Base-by-base conservation (phyloP, 2,888 invertebrate species). In the Petrolisthes cinctipes region DNA sequence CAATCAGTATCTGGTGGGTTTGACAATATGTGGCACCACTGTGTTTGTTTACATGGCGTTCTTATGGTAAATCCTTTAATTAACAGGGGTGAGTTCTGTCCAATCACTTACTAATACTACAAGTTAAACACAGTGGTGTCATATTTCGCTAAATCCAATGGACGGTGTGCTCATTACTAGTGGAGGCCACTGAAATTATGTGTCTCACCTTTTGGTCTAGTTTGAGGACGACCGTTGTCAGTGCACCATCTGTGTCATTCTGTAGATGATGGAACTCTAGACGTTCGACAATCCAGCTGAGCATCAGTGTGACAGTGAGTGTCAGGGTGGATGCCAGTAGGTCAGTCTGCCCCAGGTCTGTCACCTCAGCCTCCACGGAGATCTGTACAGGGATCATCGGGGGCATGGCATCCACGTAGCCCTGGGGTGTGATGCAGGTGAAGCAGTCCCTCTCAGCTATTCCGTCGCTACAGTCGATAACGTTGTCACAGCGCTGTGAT, bases 391-490 rank as follows among this genome's bases (percentile, higher is more conserved):
- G 86, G 51, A 81, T 57, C n/a, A 20, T 9, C 4, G 86, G 86
- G 51, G 86, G 86, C 51, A 86, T 57, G 57, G 53, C 71, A 37
- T 71, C 20, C 56, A 86, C 11, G 81, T 86, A 81, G 6, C 86
- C 86, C n/a, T 73, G 23, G 5, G 73, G 81, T 9, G 57, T 53
- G 56, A 73, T 20, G 53, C 75, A 68, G 20, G 86, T 81, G 82
- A 81, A 81, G 61, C 86, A 86, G 73, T 81, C 23, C 53, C 20
- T 57, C 51, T 86, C 86, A 57, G 81, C 86, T 51, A 37, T 4
- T 20, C 86, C 86, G n/a, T 81, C 81, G 57, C 73, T 57, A 51
- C 86, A 86, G 82, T 86, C 86, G 17, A 73, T 37, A 7, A 82
- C 75, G 14, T 86, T 76, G 53, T 86, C 51, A 61, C 86, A 86